Percentiles rank a stretch among this genome's conserved stretches.
These are phyloP conservation scores for Euschistus heros DNA, from an alignment of 1,140 invertebrate species.

Conservation along the genomic window DNA sequence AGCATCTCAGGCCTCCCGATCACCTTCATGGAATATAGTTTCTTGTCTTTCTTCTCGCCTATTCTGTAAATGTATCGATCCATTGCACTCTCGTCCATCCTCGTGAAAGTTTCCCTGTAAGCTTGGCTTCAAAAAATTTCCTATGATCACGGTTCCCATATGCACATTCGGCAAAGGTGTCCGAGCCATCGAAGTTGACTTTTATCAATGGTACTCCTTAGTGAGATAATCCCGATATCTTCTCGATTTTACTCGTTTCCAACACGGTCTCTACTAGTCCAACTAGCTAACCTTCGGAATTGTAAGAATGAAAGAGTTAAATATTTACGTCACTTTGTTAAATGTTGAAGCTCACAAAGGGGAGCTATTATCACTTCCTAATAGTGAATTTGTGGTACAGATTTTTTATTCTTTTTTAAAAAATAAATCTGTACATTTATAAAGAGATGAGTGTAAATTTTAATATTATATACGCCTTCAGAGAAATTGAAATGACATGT, in stretches of 20 bases:
- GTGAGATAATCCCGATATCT: constrained; percentile 12
- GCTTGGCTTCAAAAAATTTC: constrained; percentile 4
- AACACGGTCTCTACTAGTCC: neutral
- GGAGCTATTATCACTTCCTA: no score
- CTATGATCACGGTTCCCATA: neutral
- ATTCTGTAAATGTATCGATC: neutral
- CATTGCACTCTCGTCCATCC: neutral
- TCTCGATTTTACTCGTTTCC: constrained; percentile 20
- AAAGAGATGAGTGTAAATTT: no score
- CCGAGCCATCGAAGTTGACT: neutral
- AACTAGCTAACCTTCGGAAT: no score
- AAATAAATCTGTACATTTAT: no score
- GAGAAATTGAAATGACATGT: no score
- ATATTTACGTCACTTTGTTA: no score
- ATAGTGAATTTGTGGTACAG: no score
- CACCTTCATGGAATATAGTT: neutral
- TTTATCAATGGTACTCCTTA: neutral
- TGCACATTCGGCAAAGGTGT: neutral
- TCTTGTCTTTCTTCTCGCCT: neutral
- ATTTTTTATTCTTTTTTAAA: no score
- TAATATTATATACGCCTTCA: no score
- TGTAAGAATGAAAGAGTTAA: no score
- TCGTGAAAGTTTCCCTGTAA: neutral
- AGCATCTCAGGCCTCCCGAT: neutral
- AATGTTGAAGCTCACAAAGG: no score